These are phyloP conservation scores for Parapsyche elsis DNA, from an alignment of 1,140 invertebrate genomes.

Conservation along the genomic window DNA sequence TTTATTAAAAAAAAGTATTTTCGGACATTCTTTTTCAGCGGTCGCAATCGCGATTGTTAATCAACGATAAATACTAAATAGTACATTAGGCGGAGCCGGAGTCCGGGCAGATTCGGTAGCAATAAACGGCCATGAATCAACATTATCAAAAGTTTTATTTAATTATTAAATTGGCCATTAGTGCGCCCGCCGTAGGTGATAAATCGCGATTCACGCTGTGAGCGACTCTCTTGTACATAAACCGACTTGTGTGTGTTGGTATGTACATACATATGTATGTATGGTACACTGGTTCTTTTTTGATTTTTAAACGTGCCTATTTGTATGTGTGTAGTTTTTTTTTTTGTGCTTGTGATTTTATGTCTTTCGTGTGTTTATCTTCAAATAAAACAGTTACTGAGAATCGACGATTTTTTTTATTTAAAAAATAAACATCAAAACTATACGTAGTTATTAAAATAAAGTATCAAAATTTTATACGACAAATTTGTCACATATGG, in stretches of 20 bases:
- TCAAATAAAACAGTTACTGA: too few species aligned
- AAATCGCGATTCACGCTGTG: constrained; percentile 31
- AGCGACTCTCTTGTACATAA: background rate
- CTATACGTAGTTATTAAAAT: too few species aligned
- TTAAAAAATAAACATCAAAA: too few species aligned
- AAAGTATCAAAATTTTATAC: too few species aligned
- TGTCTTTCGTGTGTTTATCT: background rate
- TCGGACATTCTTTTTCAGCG: background rate
- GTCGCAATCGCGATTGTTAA: constrained; percentile 8
- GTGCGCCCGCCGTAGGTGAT: constrained; percentile 23
- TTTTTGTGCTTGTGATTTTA: background rate
- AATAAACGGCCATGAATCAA: constrained; percentile 31
- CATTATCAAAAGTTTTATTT: constrained; percentile 29
- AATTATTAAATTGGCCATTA: constrained; percentile 30
- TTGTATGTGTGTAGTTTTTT: background rate
- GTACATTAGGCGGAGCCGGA: background rate
- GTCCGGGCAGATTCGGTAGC: constrained; percentile 18
- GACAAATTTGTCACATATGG: too few species aligned
- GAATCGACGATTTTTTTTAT: too few species aligned
- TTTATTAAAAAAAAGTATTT: background rate
- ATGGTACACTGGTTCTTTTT: background rate
- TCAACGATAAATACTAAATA: constrained; percentile 6
- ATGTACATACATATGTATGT: background rate
- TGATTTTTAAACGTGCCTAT: too few species aligned
- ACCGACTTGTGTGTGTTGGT: background rate